Evolutionary conservation across 2,888 invertebrate species (phyloP).

Genomic region (Tachina lurida): DNA sequence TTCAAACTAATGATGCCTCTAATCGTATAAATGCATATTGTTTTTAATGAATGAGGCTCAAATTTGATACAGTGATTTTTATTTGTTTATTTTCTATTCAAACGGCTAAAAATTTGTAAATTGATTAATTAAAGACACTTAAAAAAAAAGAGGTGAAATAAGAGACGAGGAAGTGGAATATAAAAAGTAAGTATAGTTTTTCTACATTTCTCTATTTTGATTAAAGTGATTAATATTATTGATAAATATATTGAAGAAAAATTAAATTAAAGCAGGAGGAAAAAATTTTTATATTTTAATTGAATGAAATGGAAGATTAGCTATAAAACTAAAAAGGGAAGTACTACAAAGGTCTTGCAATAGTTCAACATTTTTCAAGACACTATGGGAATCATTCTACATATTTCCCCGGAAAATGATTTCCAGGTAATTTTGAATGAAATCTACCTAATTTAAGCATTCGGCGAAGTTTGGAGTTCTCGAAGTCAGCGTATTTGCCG

Average conservation of each 20-base stretch:
- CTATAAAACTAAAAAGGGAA: too few species aligned
- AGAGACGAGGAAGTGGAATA: neutral
- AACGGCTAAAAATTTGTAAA: slow-evolving; percentile 60
- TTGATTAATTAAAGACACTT: slow-evolving; percentile 65
- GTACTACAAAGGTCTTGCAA: too few species aligned
- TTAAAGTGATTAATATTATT: slow-evolving; percentile 56
- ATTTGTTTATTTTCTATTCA: slow-evolving; percentile 16
- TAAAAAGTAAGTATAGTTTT: neutral
- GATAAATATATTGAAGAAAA: slow-evolving; percentile 43
- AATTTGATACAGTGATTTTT: slow-evolving; percentile 25
- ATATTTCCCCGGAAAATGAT: too few species aligned
- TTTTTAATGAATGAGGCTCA: slow-evolving; percentile 20
- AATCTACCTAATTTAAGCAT: too few species aligned
- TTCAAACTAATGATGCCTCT: slow-evolving; percentile 66
- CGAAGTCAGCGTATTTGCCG: too few species aligned
- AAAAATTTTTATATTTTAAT: neutral
- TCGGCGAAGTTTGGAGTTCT: too few species aligned
- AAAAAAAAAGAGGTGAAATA: slow-evolving; percentile 9
- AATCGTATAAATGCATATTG: slow-evolving; percentile 36
- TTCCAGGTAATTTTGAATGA: too few species aligned
- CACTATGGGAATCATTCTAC: too few species aligned
- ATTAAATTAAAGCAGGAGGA: slow-evolving; percentile 3
- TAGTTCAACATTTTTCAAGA: too few species aligned
- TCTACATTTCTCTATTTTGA: slow-evolving; percentile 14
- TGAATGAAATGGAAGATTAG: too few species aligned